Evolutionary conservation across 2,113 vertebrate genomes (phyloP).

Genomic region (Cyprinodon brontotheroides): DNA sequence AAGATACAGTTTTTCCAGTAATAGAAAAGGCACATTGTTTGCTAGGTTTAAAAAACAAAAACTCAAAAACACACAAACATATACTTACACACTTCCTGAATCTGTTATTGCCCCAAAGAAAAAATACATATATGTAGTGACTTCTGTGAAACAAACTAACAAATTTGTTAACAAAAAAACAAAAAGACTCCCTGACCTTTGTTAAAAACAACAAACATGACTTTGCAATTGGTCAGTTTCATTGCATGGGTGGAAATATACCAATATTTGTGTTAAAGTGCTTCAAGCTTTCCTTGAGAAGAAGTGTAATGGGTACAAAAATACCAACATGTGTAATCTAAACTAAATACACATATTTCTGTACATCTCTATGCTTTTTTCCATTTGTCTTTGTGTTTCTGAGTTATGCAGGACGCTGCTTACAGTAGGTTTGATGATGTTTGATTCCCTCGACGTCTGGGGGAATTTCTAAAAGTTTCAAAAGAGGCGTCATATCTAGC

Average conservation of each 20-base stretch:
- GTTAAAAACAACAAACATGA: slow-evolving; percentile 2
- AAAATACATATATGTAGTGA: slow-evolving; percentile 5
- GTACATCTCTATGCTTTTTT: slow-evolving; percentile 11
- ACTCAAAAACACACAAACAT: slow-evolving; percentile 15
- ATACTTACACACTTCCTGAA: not conserved
- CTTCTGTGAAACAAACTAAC: slow-evolving; percentile 6
- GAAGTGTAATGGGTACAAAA: slow-evolving; percentile 31
- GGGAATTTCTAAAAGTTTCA: not conserved
- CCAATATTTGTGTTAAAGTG: slow-evolving; percentile 59
- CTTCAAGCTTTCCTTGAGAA: slow-evolving; percentile 44
- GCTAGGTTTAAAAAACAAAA: not conserved
- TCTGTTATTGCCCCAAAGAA: slow-evolving; percentile 1
- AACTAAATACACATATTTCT: slow-evolving; percentile 42
- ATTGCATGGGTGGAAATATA: slow-evolving; percentile 12
- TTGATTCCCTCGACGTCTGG: not conserved
- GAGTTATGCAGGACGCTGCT: not conserved
- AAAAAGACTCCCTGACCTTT: not conserved
- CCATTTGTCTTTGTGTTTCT: not conserved
- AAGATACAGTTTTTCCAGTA: slow-evolving; percentile 21
- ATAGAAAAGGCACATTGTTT: slow-evolving; percentile 47
- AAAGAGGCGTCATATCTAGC: not conserved
- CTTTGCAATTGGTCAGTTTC: slow-evolving; percentile 22
- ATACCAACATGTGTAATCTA: slow-evolving; percentile 43
- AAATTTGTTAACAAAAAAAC: not conserved
- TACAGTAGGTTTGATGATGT: not conserved